phyloP scores from a whole-genome alignment of 2,888 invertebrate genomes.

The Blastobasis adustella region DNA sequence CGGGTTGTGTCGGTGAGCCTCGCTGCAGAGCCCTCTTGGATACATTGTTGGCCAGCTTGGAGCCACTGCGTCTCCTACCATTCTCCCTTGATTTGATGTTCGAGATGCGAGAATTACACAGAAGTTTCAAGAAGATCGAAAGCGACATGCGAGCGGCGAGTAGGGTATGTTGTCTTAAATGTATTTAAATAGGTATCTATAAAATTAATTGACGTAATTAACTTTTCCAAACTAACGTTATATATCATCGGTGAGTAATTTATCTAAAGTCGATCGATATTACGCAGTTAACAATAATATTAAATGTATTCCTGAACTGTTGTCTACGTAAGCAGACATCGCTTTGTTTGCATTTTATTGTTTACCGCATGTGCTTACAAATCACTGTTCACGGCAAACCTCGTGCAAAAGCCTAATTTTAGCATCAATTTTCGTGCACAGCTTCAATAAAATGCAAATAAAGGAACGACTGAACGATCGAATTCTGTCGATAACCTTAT shows the following conservation, averaged over 20 bases:
- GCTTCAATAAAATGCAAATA: slow-evolving; percentile 74
- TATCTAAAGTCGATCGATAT: background rate
- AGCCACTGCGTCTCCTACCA: slow-evolving; percentile 85
- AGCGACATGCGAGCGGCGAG: slow-evolving; percentile 69
- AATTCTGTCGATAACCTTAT: slow-evolving; percentile 33
- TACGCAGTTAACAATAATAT: no score
- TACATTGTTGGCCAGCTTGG: slow-evolving; percentile 83
- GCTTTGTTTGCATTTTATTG: slow-evolving; percentile 74
- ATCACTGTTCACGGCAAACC: slow-evolving; percentile 52
- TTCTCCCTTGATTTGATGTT: slow-evolving; percentile 88
- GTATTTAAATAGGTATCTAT: background rate
- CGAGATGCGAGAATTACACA: slow-evolving; percentile 84
- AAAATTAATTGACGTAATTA: background rate
- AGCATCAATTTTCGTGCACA: slow-evolving; percentile 60
- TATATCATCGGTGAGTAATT: background rate
- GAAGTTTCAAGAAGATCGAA: slow-evolving; percentile 82
- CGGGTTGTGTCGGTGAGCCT: slow-evolving; percentile 72
- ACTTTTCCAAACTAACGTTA: background rate
- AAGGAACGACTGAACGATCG: slow-evolving; percentile 40
- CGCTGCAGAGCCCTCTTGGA: slow-evolving; percentile 79
- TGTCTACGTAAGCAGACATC: slow-evolving; percentile 41
- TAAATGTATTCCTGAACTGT: slow-evolving; percentile 28
- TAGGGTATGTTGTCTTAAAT: slow-evolving; percentile 42
- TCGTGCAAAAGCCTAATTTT: slow-evolving; percentile 35
- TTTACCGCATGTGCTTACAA: slow-evolving; percentile 69